Percentiles rank a stretch among this genome's conserved stretches.
Conservation (phyloP, 2,888 invertebrate genomes). For the Polylopha cassiicola region DNA sequence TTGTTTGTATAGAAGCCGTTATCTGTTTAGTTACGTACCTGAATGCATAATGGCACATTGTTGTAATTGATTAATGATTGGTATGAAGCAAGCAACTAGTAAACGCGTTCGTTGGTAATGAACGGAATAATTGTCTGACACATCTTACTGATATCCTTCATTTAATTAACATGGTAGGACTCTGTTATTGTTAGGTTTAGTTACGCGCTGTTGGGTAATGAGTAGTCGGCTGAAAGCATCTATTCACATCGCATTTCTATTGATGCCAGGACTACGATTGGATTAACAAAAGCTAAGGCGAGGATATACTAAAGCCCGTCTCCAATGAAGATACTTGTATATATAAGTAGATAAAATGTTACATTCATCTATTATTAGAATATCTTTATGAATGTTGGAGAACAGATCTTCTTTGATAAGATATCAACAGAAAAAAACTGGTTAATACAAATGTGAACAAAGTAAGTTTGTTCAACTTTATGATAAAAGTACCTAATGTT, state of each 20-base stretch:
- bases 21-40: constrained; percentile 12
- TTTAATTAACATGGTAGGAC: constrained; percentile 13
- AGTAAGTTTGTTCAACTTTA: too few relatives aligned
- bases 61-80: constrained; percentile 10
- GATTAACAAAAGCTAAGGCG: constrained; percentile 14
- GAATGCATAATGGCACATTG: constrained; percentile 6
- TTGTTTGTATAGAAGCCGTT: constrained; percentile 19
- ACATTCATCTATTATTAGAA: too few relatives aligned
- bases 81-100: constrained; percentile 9
- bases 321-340: too few relatives aligned
- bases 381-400: too few relatives aligned
- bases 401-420: too few relatives aligned
- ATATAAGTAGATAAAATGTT: too few relatives aligned
- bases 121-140: constrained; percentile 1
- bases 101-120: background rate
- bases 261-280: constrained; percentile 7
- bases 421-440: too few relatives aligned
- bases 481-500: too few relatives aligned
- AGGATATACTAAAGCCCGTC: too few relatives aligned
- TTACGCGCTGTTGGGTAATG: too few relatives aligned
- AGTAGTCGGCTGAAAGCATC: constrained; percentile 10
- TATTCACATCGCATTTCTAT: constrained; percentile 9
- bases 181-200: constrained; percentile 5
- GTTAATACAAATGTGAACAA: too few relatives aligned
- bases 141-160: constrained; percentile 1